A percentile compares a stretch with the other conserved stretches of the same genome.
Evolutionary conservation across 2,113 vertebrate genomes (phyloP).

Genomic region (Passer domesticus): DNA sequence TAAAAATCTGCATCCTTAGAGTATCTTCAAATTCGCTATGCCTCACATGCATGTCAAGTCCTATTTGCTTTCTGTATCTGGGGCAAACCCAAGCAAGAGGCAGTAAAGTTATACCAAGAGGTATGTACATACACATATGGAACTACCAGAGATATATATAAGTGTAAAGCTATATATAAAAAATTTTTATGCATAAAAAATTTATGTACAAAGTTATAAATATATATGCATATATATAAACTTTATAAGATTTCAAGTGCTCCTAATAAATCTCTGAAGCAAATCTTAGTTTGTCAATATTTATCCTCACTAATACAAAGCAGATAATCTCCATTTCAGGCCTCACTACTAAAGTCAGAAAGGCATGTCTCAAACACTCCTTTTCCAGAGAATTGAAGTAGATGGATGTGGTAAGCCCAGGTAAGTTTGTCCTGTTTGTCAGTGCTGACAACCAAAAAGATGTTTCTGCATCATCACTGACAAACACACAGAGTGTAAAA

Average conservation of each 20-base stretch:
- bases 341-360: fast-evolving
- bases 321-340: not conserved
- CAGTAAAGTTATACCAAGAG: not conserved
- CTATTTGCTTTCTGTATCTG: not conserved
- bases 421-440: not conserved
- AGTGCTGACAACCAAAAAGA: not conserved
- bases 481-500: not conserved
- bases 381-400: not conserved
- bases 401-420: not conserved
- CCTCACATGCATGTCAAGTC: not conserved
- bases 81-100: not conserved
- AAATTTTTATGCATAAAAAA: not conserved
- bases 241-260: not conserved
- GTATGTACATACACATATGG: not conserved
- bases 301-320: not conserved
- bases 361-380: not conserved
- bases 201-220: not conserved
- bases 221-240: not conserved
- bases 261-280: not conserved
- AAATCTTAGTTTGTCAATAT: not conserved
- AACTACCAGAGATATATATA: not conserved
- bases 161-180: not conserved
- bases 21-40: not conserved
- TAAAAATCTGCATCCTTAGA: not conserved
- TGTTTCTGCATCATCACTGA: not conserved